Percentiles rank a stretch among this genome's conserved stretches.
Conservation (phyloP, 2,888 invertebrate genomes). For the Busseola fusca region DNA sequence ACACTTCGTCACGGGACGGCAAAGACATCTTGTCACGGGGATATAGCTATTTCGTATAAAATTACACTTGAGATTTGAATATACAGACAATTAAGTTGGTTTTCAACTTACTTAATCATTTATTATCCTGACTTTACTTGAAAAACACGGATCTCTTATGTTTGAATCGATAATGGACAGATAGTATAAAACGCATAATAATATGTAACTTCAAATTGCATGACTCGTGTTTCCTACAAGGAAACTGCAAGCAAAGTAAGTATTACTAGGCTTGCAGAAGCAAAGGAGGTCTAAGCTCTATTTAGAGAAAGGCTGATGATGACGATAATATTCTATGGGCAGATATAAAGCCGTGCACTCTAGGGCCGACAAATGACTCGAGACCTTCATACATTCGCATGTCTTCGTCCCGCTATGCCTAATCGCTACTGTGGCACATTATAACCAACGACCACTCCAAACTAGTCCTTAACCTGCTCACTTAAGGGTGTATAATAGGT, state of each 20-base stretch:
- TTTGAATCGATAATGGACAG: not conserved
- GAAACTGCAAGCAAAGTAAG: not conserved
- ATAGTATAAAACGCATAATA: not conserved
- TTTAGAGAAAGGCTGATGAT: slow-evolving; percentile 37
- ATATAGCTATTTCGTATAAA: too few species aligned
- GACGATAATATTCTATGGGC: slow-evolving; percentile 50
- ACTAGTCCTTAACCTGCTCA: slow-evolving; percentile 50
- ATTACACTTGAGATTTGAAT: too few species aligned
- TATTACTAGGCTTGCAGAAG: slow-evolving; percentile 38
- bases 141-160: not conserved
- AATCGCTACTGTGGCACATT: slow-evolving; percentile 53
- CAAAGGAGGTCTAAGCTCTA: slow-evolving; percentile 38
- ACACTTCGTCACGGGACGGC: too few species aligned
- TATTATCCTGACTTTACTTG: not conserved
- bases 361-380: slow-evolving; percentile 42
- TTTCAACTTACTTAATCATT: too few species aligned
- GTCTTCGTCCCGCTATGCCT: slow-evolving; percentile 59
- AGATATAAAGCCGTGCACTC: slow-evolving; percentile 53
- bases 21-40: not conserved
- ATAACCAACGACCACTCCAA: slow-evolving; percentile 56
- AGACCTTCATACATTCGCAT: slow-evolving; percentile 61
- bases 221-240: not conserved
- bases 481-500: slow-evolving; percentile 56
- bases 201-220: too few species aligned
- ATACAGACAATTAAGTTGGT: too few species aligned